A percentile compares a stretch with the other conserved stretches of the same genome.
Conservation (phyloP, 2,113 vertebrate species). For the Sapayoa aenigma region DNA sequence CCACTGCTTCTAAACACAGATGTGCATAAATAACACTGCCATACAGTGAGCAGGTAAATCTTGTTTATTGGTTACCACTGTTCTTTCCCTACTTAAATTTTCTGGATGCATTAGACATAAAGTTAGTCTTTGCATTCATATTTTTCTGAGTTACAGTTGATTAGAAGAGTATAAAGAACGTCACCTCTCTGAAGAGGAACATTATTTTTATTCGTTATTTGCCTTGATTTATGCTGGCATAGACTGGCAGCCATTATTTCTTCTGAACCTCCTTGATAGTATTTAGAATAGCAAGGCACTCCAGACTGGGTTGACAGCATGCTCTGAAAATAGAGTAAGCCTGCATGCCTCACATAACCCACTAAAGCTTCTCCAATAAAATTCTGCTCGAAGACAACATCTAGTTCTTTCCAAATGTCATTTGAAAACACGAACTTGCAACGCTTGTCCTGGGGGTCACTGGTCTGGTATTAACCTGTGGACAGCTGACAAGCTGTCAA, state of each 20-base stretch:
- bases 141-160: background rate
- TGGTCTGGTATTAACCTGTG: background rate
- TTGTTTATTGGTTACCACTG: conserved; percentile 4
- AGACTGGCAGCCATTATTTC: background rate
- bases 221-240: background rate
- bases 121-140: background rate
- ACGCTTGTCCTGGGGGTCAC: background rate
- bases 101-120: background rate
- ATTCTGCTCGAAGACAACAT: background rate
- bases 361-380: background rate
- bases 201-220: conserved; percentile 27
- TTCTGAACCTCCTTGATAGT: background rate
- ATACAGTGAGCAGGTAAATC: background rate
- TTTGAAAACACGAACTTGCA: background rate
- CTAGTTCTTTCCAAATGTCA: background rate
- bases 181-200: background rate
- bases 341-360: background rate
- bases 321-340: background rate
- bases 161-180: background rate
- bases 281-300: background rate
- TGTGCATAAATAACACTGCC: background rate
- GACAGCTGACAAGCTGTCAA: background rate
- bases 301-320: background rate
- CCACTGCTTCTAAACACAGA: background rate
- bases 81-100: background rate